A percentile compares a stretch with the other conserved stretches of the same genome.
phyloP scores from a whole-genome alignment of 2,113 vertebrate genomes.

The Speoplatyrhinus poulsoni region DNA sequence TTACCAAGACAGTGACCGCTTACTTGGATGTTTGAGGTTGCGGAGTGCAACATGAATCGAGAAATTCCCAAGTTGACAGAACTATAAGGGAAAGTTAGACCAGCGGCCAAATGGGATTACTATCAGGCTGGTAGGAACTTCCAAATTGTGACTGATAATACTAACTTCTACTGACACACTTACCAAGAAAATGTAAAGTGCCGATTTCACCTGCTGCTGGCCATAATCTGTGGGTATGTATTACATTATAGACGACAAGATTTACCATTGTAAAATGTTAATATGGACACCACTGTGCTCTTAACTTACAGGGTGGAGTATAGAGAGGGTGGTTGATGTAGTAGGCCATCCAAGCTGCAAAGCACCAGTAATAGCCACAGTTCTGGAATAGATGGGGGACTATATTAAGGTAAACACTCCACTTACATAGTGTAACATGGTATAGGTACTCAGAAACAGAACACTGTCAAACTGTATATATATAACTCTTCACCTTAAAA shows the following conservation, averaged over 20 bases:
- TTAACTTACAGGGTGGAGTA: constrained; percentile 85
- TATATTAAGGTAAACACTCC: constrained; percentile 40
- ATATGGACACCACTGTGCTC: constrained; percentile 6
- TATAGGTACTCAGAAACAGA: background rate
- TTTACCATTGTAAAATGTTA: constrained; percentile 10
- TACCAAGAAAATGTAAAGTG: constrained; percentile 86
- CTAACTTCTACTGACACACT: constrained; percentile 22
- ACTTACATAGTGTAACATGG: constrained; percentile 1
- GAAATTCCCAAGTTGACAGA: constrained; percentile 90
- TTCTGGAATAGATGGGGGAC: constrained; percentile 78
- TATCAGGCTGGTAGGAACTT: background rate
- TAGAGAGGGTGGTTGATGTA: constrained; percentile 96
- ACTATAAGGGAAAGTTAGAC: constrained; percentile 62
- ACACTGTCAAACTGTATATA: background rate
- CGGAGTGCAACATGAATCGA: constrained; percentile 88
- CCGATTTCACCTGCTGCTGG: constrained; percentile 84
- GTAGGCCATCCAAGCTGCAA: constrained; percentile 94
- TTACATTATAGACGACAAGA: constrained; percentile 13
- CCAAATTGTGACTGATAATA: background rate
- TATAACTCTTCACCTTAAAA: constrained; percentile 79
- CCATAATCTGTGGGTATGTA: constrained; percentile 77
- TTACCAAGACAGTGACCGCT: constrained; percentile 23
- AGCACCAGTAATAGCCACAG: constrained; percentile 91
- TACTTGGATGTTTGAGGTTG: constrained; percentile 84
- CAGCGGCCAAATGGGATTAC: constrained; percentile 7